Percentiles rank a stretch among this genome's conserved stretches.
These are phyloP conservation scores for Caranx ignobilis DNA, from an alignment of 2,113 vertebrate species.

Conservation along the genomic window DNA sequence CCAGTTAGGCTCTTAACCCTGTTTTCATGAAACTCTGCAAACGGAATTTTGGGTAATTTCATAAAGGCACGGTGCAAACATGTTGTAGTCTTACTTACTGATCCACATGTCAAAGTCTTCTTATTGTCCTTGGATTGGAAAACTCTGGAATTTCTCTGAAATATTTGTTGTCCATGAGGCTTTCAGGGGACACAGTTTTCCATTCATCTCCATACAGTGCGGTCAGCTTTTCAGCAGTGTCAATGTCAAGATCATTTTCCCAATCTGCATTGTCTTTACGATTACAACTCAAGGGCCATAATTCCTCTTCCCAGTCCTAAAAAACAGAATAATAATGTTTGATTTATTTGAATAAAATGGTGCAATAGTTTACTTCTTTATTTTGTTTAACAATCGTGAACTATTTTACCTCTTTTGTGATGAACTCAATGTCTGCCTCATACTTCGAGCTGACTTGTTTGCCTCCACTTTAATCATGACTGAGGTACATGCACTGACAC, in stretches of 20 bases:
- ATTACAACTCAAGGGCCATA: slow-evolving; percentile 22
- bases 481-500: slow-evolving; percentile 69
- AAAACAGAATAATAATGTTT: no score
- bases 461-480: slow-evolving; percentile 74
- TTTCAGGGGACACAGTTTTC: background rate
- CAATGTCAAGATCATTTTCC: background rate
- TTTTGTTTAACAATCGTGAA: no score
- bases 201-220: slow-evolving; percentile 61
- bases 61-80: no score
- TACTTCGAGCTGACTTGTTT: slow-evolving; percentile 28
- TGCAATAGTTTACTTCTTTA: no score
- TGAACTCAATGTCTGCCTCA: slow-evolving; percentile 74
- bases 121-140: fast-evolving
- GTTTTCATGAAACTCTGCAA: no score
- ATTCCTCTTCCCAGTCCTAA: slow-evolving; percentile 67
- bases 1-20: no score
- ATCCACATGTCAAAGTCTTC: slow-evolving; percentile 21
- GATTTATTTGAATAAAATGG: no score
- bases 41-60: no score
- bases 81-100: slow-evolving; percentile 51
- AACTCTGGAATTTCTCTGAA: slow-evolving; percentile 60
- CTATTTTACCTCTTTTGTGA: slow-evolving; percentile 62
- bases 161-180: slow-evolving; percentile 4
- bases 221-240: slow-evolving; percentile 31
- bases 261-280: background rate